These are phyloP conservation scores for Odobenus rosmarus DNA, from an alignment of 2,113 vertebrate species.

Conservation along the genomic window DNA sequence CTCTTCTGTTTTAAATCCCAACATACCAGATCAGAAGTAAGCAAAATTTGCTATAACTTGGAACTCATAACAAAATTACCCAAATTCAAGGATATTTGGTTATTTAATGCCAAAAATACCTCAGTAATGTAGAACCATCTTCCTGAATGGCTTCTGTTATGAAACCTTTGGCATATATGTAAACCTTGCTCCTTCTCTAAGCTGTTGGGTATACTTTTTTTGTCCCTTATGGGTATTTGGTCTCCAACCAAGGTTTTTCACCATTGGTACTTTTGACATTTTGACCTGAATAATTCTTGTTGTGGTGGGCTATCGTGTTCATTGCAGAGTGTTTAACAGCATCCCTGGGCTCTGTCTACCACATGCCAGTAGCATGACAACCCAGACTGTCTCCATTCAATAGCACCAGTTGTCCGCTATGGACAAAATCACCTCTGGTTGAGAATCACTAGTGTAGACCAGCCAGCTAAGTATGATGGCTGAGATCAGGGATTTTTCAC, in stretches of 20 bases:
- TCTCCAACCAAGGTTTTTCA: background rate
- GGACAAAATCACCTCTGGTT: background rate
- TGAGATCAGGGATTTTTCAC: constrained; percentile 2
- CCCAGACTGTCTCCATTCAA: background rate
- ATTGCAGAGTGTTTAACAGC: background rate
- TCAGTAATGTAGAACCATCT: background rate
- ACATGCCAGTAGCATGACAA: background rate
- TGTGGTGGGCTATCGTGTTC: background rate
- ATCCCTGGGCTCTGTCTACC: background rate
- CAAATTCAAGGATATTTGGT: background rate
- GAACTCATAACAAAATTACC: constrained; percentile 38
- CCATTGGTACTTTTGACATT: background rate
- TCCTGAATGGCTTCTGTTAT: background rate
- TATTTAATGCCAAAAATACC: background rate
- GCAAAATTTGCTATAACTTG: background rate
- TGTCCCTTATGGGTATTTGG: background rate
- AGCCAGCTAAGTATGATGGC: background rate
- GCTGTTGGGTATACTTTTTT: background rate
- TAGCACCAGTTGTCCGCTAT: background rate
- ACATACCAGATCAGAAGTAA: background rate
- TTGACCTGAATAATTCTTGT: background rate
- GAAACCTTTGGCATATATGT: constrained; percentile 17
- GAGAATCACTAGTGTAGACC: background rate
- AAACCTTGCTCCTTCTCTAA: background rate
- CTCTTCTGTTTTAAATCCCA: constrained; percentile 7